Conservation (phyloP, 2,888 invertebrate genomes). For the Campoplex capitator region DNA sequence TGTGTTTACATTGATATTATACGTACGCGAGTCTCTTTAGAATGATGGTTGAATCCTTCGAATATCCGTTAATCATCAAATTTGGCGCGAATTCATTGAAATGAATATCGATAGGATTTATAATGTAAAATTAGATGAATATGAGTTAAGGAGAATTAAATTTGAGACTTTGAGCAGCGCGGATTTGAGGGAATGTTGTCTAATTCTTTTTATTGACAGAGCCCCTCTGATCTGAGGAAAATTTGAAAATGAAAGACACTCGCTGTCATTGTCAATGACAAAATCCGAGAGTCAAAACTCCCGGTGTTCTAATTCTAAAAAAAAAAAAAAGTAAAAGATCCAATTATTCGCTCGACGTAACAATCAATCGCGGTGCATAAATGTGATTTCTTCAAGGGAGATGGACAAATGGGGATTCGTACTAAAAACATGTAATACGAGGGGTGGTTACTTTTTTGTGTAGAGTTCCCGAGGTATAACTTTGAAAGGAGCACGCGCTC, state of each 20-base stretch:
- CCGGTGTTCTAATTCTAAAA: neutral
- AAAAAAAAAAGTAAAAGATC: conserved; percentile 71
- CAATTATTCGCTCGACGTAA: conserved; percentile 83
- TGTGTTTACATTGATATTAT: conserved; percentile 20
- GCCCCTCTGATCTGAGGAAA: neutral
- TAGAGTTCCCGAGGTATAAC: conserved; percentile 37
- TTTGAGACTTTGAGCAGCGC: neutral
- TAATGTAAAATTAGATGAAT: too few species aligned
- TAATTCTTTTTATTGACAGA: neutral
- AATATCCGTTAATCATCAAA: conserved; percentile 14
- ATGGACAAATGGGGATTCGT: conserved; percentile 82
- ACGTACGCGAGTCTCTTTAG: conserved; percentile 12
- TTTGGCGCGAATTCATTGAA: conserved; percentile 22
- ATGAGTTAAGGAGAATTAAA: neutral
- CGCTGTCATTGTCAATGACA: neutral
- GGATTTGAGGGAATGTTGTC: neutral
- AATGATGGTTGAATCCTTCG: conserved; percentile 15
- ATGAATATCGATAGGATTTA: conserved; percentile 9
- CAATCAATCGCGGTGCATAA: conserved; percentile 82
- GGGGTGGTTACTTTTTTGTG: conserved; percentile 66
- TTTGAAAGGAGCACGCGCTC: conserved; percentile 41
- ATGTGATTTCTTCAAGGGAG: conserved; percentile 79
- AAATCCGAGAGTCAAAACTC: neutral
- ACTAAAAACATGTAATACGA: conserved; percentile 81
- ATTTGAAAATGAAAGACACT: neutral